Evolutionary conservation across 30 jellyfish, hydroid and myxozoan genomes (phyloP), one percentile per base, ranked within the genome.

Genomic region (Pelagia noctiluca): DNA sequence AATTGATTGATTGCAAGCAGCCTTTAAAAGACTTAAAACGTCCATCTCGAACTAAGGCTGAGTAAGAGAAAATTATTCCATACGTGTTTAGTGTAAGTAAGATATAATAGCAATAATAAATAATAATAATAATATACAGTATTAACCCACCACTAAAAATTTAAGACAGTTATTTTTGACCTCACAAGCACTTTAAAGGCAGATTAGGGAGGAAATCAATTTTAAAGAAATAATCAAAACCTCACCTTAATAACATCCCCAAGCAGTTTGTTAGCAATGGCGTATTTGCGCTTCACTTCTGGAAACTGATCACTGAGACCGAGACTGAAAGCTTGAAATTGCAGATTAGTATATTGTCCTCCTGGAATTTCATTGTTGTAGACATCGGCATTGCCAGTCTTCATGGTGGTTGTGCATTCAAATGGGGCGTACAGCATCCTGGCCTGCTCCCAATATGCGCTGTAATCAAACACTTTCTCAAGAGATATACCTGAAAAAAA

Each of bases 321-420:
- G 34, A 96, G 66, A 64, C 99, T 96, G 85, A 96, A 96, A 13
- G 99, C 98, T 77, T 96, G 99, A 63, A 96, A 96, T 65, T 96
- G 99, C 80, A 96, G 64, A 76, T 96, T 96, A 74, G 99, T 96
- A 82, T 96, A 96, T 52, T 96, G 99, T 53, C 99, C 99, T 23
- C 99, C 99, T 0, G 99, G 99, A 36, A 96, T 96, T 50, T 96
- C 99, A 71, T 96, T 96, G 0, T 48, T 93, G 84, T 90, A 96
- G 31, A 96, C 99, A 64, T 96, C 99, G 26, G 99, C 86, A 87
- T 96, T 96, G 2, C 98, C 98, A 54, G 98, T 90, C 70, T 91
- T 90, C 99, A 96, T 96, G 12, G 98, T 85, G 23, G 96, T 84
- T 21, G 98, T 84, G 54, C 99, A 90, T 78, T 96, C 99, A 91